A percentile compares a stretch with the other conserved stretches of the same genome.
Conservation (phyloP, 2,113 vertebrate species). For the Morone saxatilis region DNA sequence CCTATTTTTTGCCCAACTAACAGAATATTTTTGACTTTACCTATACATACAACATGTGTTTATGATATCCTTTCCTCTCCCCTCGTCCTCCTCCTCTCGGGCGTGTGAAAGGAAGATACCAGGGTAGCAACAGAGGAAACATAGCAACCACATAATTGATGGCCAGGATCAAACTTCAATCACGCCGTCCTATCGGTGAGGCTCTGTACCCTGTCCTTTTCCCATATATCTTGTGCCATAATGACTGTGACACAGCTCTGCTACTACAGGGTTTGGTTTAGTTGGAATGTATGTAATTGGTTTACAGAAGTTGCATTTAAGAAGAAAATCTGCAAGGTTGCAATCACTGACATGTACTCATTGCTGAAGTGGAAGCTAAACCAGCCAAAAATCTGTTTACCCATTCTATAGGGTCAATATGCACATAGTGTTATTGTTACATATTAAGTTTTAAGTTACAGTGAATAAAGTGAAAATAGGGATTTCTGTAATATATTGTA, state of each 20-base stretch:
- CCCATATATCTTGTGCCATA: slow-evolving; percentile 64
- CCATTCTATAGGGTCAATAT: not conserved
- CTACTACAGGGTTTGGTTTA: slow-evolving; percentile 59
- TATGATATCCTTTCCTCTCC: slow-evolving; percentile 31
- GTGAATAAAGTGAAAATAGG: not conserved
- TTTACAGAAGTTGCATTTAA: slow-evolving; percentile 61
- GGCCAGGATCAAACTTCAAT: slow-evolving; percentile 71
- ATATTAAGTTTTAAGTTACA: slow-evolving; percentile 6
- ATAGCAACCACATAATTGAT: slow-evolving; percentile 78
- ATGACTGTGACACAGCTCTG: slow-evolving; percentile 58
- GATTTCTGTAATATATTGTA: not conserved
- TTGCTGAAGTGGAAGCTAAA: slow-evolving; percentile 24
- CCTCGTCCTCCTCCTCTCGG: slow-evolving; percentile 32
- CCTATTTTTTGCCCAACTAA: not conserved
- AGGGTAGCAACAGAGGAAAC: slow-evolving; percentile 75
- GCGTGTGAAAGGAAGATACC: slow-evolving; percentile 75
- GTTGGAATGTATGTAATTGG: slow-evolving; percentile 67
- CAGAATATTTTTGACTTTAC: slow-evolving; percentile 19
- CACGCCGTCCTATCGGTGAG: slow-evolving; percentile 50
- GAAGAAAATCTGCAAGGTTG: slow-evolving; percentile 27
- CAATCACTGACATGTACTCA: slow-evolving; percentile 36
- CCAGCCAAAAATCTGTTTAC: not conserved
- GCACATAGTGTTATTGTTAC: not conserved
- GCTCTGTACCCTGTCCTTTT: slow-evolving; percentile 58
- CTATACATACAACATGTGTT: slow-evolving; percentile 40